Evolutionary conservation across 2,113 vertebrate species (phyloP).

Genomic region (Eclectus roratus): DNA sequence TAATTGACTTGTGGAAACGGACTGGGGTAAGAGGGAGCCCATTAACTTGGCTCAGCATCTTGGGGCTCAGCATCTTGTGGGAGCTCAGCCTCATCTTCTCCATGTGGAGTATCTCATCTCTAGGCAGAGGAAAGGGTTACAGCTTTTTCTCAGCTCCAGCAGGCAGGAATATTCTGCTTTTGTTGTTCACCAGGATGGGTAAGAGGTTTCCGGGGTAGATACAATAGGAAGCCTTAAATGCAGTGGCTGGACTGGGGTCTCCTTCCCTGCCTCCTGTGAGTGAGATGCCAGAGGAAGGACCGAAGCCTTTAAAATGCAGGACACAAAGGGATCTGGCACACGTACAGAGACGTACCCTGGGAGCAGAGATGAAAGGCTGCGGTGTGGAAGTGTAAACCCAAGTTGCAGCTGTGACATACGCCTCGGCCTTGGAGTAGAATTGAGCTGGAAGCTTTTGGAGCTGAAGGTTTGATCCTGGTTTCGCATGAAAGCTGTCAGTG

Average conservation of each 20-base stretch:
- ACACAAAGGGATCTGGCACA: neutral
- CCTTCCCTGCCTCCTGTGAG: neutral
- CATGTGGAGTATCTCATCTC: neutral
- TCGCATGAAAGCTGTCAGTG: neutral
- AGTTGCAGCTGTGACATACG: neutral
- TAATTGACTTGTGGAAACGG: neutral
- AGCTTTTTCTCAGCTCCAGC: neutral
- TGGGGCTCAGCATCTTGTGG: neutral
- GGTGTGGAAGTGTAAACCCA: neutral
- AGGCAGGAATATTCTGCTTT: neutral
- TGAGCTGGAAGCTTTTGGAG: neutral
- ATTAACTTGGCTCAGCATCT: neutral
- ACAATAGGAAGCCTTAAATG: neutral
- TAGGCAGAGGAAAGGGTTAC: neutral
- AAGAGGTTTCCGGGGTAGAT: neutral
- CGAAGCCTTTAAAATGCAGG: neutral
- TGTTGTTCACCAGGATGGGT: neutral
- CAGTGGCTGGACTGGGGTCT: rapidly evolving
- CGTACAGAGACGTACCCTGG: neutral
- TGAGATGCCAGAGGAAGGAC: neutral
- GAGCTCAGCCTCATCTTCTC: neutral
- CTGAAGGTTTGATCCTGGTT: neutral
- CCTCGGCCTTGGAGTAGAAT: neutral
- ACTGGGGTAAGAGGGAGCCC: neutral
- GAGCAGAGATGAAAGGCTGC: neutral